A percentile compares a stretch with the other conserved stretches of the same genome.
Conservation (phyloP, 1,140 invertebrate genomes). For the Eumaeus atala region DNA sequence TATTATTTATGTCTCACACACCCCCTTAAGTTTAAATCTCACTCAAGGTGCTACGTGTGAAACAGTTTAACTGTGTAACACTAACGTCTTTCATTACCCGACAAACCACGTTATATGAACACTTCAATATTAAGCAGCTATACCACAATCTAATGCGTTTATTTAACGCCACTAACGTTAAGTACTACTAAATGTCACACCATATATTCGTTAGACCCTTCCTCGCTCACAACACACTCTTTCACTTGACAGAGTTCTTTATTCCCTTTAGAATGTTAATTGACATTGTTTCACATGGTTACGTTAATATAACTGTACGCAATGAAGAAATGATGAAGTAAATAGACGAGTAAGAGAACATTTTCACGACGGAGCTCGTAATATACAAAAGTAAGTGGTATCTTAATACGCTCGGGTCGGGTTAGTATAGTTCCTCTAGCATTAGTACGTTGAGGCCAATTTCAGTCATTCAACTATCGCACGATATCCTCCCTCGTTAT, state of each 20-base stretch:
- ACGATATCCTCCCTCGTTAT: too few relatives aligned
- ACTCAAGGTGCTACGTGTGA: background rate
- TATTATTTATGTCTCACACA: too few relatives aligned
- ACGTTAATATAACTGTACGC: constrained; percentile 35
- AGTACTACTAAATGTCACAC: constrained; percentile 55
- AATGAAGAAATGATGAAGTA: too few relatives aligned
- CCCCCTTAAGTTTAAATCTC: too few relatives aligned
- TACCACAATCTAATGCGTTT: constrained; percentile 42
- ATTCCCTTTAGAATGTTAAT: constrained; percentile 48
- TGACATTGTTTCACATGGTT: constrained; percentile 46
- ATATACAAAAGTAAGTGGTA: too few relatives aligned
- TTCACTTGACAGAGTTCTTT: constrained; percentile 40
- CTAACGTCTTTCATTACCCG: constrained; percentile 25
- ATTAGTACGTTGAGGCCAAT: too few relatives aligned
- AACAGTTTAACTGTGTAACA: constrained; percentile 3
- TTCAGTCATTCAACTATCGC: too few relatives aligned
- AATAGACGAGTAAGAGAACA: too few relatives aligned
- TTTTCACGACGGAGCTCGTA: too few relatives aligned
- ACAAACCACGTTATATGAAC: constrained; percentile 27
- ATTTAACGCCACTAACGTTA: constrained; percentile 49
- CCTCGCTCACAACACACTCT: constrained; percentile 33
- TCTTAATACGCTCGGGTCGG: too few relatives aligned
- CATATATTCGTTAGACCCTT: constrained; percentile 51
- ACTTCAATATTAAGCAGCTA: constrained; percentile 47
- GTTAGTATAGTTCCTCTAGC: too few relatives aligned